Conservation (phyloP, 2,113 vertebrate genomes). For the Stercorarius parasiticus region DNA sequence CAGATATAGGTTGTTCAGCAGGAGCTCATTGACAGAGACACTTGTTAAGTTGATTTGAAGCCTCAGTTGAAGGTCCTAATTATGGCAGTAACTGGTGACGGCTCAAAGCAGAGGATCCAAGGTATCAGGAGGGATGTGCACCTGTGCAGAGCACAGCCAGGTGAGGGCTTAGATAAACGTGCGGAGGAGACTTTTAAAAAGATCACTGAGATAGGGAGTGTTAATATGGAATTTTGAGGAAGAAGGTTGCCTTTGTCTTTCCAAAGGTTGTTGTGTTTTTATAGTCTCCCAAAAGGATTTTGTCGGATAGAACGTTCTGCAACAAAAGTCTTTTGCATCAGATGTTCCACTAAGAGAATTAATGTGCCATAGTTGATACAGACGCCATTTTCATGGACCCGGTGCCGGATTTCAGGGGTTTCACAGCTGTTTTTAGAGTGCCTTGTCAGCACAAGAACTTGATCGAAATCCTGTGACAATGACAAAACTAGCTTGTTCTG, state of each 20-base stretch:
- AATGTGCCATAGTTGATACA: background rate
- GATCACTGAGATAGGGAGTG: background rate
- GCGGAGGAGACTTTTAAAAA: background rate
- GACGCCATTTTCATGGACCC: background rate
- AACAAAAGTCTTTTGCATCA: background rate
- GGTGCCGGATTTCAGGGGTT: background rate
- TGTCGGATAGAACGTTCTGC: background rate
- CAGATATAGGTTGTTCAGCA: background rate
- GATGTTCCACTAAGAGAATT: background rate
- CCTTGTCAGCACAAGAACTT: conserved; percentile 45
- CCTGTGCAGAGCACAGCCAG: background rate
- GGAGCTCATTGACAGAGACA: background rate
- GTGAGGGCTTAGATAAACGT: background rate
- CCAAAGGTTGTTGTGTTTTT: background rate
- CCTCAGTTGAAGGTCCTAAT: background rate
- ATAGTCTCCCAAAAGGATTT: background rate
- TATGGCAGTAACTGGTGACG: background rate
- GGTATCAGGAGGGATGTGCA: background rate
- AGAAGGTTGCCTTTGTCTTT: background rate
- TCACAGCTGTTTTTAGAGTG: background rate
- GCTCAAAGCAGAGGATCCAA: background rate
- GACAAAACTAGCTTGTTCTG: conserved; percentile 2
- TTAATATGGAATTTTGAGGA: background rate
- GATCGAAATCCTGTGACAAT: conserved; percentile 18
- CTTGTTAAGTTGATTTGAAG: background rate